Percentiles rank a stretch among this genome's conserved stretches.
Conservation (phyloP, 2,113 vertebrate species). For the Ageneiosus marmoratus region DNA sequence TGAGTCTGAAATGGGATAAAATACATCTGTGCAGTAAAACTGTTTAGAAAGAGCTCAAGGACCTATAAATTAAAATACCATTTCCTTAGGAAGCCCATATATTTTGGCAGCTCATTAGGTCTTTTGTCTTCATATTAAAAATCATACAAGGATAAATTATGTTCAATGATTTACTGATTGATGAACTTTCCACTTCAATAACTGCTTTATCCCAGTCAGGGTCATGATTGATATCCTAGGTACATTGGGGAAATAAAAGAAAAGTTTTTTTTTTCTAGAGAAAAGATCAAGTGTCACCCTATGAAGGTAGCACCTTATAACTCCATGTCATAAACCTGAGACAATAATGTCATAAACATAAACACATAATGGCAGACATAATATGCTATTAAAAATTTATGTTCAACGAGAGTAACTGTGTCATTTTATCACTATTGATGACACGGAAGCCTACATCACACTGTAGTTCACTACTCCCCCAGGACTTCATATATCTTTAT, state of each 20-base stretch:
- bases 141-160: not conserved
- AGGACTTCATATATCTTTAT: not conserved
- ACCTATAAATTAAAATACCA: not conserved
- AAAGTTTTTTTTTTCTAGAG: not conserved
- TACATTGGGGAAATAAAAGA: not conserved
- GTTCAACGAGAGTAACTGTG: not conserved
- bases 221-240: not conserved
- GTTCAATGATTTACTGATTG: not conserved
- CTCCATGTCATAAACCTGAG: not conserved
- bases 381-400: not conserved
- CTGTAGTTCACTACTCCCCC: not conserved
- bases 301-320: not conserved
- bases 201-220: not conserved
- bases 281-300: not conserved
- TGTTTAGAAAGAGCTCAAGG: not conserved
- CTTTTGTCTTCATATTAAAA: not conserved
- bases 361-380: not conserved
- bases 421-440: not conserved
- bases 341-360: not conserved
- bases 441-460: not conserved
- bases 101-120: not conserved
- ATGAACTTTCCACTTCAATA: not conserved
- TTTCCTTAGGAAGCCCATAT: not conserved
- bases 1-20: slow-evolving; percentile 28
- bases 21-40: slow-evolving; percentile 36